Percentiles rank a stretch among this genome's conserved stretches.
phyloP scores from a whole-genome alignment of 2,888 invertebrate species.

The Teleiodes luculella region DNA sequence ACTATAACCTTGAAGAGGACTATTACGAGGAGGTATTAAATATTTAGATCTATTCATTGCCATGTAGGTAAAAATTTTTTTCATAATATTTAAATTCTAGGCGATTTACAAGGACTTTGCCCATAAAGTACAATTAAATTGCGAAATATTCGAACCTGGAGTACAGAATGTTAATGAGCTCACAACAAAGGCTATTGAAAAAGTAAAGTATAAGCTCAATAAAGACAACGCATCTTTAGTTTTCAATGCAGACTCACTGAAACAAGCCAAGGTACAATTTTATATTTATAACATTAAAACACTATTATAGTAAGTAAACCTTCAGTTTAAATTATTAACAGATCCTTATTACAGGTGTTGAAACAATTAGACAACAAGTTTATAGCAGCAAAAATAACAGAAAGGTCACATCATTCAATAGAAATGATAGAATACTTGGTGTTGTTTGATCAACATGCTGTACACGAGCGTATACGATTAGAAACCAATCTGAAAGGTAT shows the following conservation, averaged over 20 bases:
- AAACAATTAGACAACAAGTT: slow-evolving; percentile 88
- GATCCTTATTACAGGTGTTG: slow-evolving; percentile 69
- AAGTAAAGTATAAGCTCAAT: slow-evolving; percentile 42
- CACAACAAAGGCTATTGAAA: slow-evolving; percentile 42
- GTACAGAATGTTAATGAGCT: slow-evolving; percentile 44
- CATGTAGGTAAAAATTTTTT: no score
- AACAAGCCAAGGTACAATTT: slow-evolving; percentile 45
- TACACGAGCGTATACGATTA: slow-evolving; percentile 88
- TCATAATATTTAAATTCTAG: slow-evolving; percentile 37
- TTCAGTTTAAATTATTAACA: neutral
- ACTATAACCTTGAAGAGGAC: slow-evolving; percentile 38
- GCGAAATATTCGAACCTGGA: slow-evolving; percentile 57
- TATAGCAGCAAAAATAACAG: slow-evolving; percentile 74
- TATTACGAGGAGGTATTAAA: slow-evolving; percentile 57
- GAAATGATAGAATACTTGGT: slow-evolving; percentile 73
- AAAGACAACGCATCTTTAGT: slow-evolving; percentile 49
- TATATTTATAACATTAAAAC: no score
- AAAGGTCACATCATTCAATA: slow-evolving; percentile 34
- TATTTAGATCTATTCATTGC: no score
- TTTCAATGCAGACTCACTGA: slow-evolving; percentile 51
- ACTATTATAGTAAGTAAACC: neutral
- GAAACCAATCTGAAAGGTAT: slow-evolving; percentile 83
- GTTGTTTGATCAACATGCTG: slow-evolving; percentile 92
- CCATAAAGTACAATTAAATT: slow-evolving; percentile 62
- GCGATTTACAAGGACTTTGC: slow-evolving; percentile 63